These are phyloP conservation scores for Ectemnius lituratus DNA, from an alignment of 2,888 invertebrate species.

Conservation along the genomic window DNA sequence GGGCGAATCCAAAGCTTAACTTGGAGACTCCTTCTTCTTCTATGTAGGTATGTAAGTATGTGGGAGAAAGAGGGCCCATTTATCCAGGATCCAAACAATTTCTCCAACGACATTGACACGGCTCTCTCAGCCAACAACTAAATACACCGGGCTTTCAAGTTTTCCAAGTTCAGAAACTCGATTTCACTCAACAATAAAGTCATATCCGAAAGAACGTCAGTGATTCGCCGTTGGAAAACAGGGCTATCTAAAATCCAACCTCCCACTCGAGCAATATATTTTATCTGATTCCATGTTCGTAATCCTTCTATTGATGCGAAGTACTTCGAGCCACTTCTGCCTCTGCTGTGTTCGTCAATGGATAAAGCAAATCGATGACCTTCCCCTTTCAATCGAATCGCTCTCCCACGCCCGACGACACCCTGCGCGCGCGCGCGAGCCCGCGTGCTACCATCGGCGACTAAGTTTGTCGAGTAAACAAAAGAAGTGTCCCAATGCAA, in stretches of 20 bases:
- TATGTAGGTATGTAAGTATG: not conserved
- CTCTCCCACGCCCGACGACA: too few species aligned
- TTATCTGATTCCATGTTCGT: too few species aligned
- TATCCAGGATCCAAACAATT: conserved; percentile 2
- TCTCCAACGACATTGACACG: not conserved
- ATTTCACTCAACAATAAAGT: not conserved
- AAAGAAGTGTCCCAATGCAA: conserved; percentile 27
- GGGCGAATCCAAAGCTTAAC: conserved; percentile 25
- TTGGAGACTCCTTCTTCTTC: not conserved
- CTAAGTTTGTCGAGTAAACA: conserved; percentile 20
- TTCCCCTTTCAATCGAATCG: conserved; percentile 16
- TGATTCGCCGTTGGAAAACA: too few species aligned
- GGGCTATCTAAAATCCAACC: too few species aligned
- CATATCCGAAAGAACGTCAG: too few species aligned
- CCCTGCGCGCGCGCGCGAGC: too few species aligned
- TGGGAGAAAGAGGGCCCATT: not conserved
- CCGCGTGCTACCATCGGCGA: not conserved
- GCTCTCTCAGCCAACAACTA: not conserved
- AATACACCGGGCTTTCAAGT: not conserved
- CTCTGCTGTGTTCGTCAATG: not conserved
- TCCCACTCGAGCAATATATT: too few species aligned
- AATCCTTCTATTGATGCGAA: not conserved
- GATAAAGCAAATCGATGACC: conserved; percentile 5
- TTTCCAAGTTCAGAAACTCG: not conserved
- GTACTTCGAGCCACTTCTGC: too few species aligned